phyloP scores from a whole-genome alignment of 2,113 vertebrate genomes.

The Syrmaticus mikado region DNA sequence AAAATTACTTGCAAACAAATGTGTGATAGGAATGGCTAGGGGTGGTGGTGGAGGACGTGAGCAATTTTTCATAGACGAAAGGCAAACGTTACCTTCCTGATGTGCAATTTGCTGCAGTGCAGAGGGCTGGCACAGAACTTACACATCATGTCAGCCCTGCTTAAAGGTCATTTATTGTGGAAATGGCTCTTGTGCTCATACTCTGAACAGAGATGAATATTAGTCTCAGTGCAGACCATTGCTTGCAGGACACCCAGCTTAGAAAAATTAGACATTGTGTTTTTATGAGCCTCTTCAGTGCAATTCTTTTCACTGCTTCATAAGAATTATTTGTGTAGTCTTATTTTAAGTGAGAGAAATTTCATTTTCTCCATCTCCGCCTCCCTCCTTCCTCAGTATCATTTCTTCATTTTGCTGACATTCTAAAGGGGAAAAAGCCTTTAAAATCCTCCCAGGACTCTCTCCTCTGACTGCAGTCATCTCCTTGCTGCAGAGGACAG shows the following conservation, averaged over 20 bases:
- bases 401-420: neutral
- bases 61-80: neutral
- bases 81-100: neutral
- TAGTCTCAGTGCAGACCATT: neutral
- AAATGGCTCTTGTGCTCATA: slow-evolving; percentile 9
- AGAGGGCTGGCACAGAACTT: slow-evolving; percentile 6
- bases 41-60: rapidly evolving
- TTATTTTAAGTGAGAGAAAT: slow-evolving; percentile 36
- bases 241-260: neutral
- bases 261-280: neutral
- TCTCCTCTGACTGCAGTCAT: neutral
- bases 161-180: slow-evolving; percentile 30
- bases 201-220: neutral
- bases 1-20: neutral
- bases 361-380: neutral
- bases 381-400: neutral
- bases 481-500: neutral
- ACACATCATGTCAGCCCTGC: neutral
- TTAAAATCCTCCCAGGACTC: neutral
- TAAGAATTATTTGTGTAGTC: neutral
- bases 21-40: neutral
- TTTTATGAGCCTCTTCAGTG: neutral
- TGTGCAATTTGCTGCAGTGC: neutral
- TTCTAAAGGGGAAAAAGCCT: neutral
- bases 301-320: slow-evolving; percentile 2